phyloP scores from a whole-genome alignment of 1,140 invertebrate genomes.

The Carposina sasakii region DNA sequence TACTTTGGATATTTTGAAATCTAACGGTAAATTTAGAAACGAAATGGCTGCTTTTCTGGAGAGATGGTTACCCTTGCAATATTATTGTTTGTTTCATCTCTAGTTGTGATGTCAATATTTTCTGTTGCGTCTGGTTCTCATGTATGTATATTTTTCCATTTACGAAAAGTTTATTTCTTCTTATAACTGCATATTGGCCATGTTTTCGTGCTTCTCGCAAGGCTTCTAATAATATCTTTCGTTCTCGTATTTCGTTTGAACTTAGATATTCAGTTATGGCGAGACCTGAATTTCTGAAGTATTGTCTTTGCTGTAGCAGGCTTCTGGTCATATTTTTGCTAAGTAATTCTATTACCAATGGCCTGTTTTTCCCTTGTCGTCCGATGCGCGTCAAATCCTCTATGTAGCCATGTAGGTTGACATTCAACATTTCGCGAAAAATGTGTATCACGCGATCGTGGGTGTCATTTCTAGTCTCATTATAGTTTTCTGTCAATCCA shows the following conservation, averaged over 20 bases:
- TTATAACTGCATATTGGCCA: not conserved
- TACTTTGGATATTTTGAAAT: no score
- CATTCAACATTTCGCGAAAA: slow-evolving; percentile 12
- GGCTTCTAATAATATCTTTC: not conserved
- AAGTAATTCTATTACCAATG: slow-evolving; percentile 11
- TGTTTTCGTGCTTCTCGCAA: not conserved
- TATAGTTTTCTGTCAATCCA: slow-evolving; percentile 4
- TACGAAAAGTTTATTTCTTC: not conserved
- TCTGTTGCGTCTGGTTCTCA: no score
- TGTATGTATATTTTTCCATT: not conserved
- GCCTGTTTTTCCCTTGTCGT: not conserved
- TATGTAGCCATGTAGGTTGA: slow-evolving; percentile 13
- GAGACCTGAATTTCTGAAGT: slow-evolving; percentile 2
- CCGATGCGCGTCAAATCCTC: slow-evolving; percentile 16
- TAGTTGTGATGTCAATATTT: no score
- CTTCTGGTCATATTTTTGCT: slow-evolving; percentile 13
- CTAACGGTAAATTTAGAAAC: no score
- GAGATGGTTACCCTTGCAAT: no score
- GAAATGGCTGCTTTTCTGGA: no score
- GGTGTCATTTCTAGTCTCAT: slow-evolving; percentile 5
- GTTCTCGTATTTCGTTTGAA: not conserved
- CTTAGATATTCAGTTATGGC: slow-evolving; percentile 12
- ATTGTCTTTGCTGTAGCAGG: slow-evolving; percentile 2
- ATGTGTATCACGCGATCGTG: slow-evolving; percentile 7
- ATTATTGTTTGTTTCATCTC: no score